Base-by-base conservation (phyloP, 2,888 invertebrate genomes). In the Cheilosia soror region DNA sequence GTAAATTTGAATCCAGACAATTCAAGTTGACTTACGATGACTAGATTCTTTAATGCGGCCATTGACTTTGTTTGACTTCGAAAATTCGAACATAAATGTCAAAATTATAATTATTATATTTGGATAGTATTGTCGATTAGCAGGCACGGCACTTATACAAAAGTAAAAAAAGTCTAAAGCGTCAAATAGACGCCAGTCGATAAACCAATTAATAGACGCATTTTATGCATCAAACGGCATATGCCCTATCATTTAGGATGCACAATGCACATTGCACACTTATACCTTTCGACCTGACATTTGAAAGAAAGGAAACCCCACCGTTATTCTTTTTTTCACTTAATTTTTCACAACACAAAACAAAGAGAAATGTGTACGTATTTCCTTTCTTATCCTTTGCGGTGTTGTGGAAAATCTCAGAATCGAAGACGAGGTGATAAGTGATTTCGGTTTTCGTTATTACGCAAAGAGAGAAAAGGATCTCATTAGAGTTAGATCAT, bases 391-490 rank as follows among this genome's bases (percentile, higher is more conserved):
- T 47, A n/a, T 13, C 27, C 37, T 29, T 63, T 63, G 53, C 33
- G n/a, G 44, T 44, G 44, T 49, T 33, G 13, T 49, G 31, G 25
- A 27, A 15, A 58, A 57, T 57, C n/a, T 44, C 25, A 33, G 40
- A 42, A 51, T 15, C 20, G 4, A 4, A 29, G 57, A 25, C 20
- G 40, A 77, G 72, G 81, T 81, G 85, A 85, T 85, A 85, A 81
- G 62, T 85, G 85, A 81, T 77, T 72, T 85, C 53, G 49, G 71
- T 75, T 75, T 71, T 62, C 49, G 66, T 42, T 40, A 27, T 65
- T 68, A 42, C 4, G 11, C 29, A 51, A 25, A 57, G 31, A 9
- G 66, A 47, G 60, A 75, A 60, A 85, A 85, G 85, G 85, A 81
- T 76, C 71, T 81, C 81, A 77, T 77, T 85, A 66, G 65, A 58